Base-by-base conservation (phyloP, 2,113 vertebrate genomes). In the Solea solea region DNA sequence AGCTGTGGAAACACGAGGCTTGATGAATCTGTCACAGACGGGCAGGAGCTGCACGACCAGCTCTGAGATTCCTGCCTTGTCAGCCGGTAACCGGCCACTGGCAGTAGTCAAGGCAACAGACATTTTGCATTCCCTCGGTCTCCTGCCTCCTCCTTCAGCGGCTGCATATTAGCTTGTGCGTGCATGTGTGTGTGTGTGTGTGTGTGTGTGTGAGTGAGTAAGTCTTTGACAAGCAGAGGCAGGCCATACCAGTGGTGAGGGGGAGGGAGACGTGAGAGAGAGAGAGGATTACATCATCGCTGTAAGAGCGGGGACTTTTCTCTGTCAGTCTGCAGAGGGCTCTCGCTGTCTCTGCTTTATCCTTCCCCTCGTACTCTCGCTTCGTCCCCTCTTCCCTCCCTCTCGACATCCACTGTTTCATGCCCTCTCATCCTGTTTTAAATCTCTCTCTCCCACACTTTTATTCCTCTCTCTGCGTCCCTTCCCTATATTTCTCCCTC, bases 271-370 rank as follows among this genome's bases (percentile, higher is more conserved):
- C 3, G 8, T 3, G 44, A 45, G 44, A 5, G 44, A 45, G 44
- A 45, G 44, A 45, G 44, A 45, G 76, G 89, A 93, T 94, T 90
- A 87, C 85, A 87, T 90, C 86, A 90, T 84, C 51, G 86, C 86
- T 84, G 62, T 78, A 57, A 69, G 71, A 72, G 56, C 54, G 16
- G 65, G 39, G 74, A 74, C 82, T 59, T 88, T 81, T 84, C 69
- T 82, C 58, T 55, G 34, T 78, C 79, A 76, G 82, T 79, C 88
- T 82, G 87, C 83, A 86, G 86, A 81, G 79, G 69, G 63, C 78
- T 78, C 80, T 60, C 56, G 66, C 61, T 56, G 3, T 80, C 28
- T 62, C 50, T 44, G n/a, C 64, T 8, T 34, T 53, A 45, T 74
- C 76, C 61, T 67, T 28, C 64, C 63, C 58, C 50, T 65, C 66